Evolutionary conservation across 2,888 invertebrate genomes (phyloP), one percentile per base, ranked within the genome.

Genomic region (Cerastis leucographa): DNA sequence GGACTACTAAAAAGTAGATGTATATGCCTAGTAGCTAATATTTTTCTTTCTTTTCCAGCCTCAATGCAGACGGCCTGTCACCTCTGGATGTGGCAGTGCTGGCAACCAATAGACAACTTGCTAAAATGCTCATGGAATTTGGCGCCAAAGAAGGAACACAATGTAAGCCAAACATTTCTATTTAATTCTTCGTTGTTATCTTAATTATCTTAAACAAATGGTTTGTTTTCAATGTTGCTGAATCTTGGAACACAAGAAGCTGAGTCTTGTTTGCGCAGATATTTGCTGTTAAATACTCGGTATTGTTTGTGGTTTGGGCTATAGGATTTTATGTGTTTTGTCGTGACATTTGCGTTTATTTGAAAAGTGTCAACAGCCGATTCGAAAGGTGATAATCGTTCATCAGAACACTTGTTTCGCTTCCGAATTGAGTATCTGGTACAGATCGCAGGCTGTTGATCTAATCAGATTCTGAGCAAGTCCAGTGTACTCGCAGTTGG

Each of bases 81-180:
- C 98, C 99, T 0, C 95, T 99, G 93, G 99, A 99, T 94, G 98
- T 99, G 83, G 99, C 99, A 0, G 98, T 99, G 71, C 97, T 99
- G 92, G 98, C 98, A 92, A 98, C 98, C 94, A 99, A 99, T 94
- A 97, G 98, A 88, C 98, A 98, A 71, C 97, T 99, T 94, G 98
- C 98, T 75, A 98, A 98, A 95, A 98, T 99, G 98, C 97, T 99
- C 83, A 97, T 99, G 91, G 98, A 98, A 86, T 98, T 98, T 92
- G 98, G 99, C 81, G 99, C 98, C 84, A 98, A 98, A 90, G 98
- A 98, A 95, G 98, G 98, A 88, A 98, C 97, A 79, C 98, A 98
- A 92, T 98, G 99, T 98, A 94, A 98, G 98, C 94, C 12, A 29
- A 74, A 49, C 8, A 49, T 51, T 44, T 75, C 1, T 81, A 35